These are phyloP conservation scores for Actinia equina DNA, from an alignment of 64 coral and sea anemone genomes.

Conservation along the genomic window DNA sequence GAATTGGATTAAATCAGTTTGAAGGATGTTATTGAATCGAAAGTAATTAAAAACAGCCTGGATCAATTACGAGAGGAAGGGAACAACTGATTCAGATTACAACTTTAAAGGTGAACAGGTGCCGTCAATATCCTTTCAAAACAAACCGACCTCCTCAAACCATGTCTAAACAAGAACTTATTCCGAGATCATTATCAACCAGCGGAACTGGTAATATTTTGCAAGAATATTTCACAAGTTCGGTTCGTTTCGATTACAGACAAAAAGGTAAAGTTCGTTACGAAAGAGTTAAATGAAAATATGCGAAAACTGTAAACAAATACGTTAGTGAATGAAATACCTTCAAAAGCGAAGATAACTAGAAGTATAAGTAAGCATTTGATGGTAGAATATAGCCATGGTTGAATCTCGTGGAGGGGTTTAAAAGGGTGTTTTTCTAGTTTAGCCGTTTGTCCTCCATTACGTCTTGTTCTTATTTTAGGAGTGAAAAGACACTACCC, in stretches of 20 bases:
- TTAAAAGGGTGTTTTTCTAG: neutral
- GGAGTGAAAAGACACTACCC: neutral
- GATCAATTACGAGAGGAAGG: neutral
- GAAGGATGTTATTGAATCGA: neutral
- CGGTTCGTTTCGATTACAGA: neutral
- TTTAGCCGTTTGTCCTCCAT: neutral
- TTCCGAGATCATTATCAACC: neutral
- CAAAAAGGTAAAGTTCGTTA: neutral
- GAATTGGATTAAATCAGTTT: too few species aligned
- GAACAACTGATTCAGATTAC: neutral
- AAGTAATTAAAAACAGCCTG: neutral
- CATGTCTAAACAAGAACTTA: neutral
- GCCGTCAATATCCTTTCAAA: neutral
- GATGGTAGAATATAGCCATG: conserved; percentile 12
- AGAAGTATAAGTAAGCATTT: conserved; percentile 5
- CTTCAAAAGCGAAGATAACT: conserved; percentile 17
- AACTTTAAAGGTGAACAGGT: neutral
- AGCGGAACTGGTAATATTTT: neutral
- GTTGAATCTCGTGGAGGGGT: neutral
- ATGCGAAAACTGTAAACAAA: conserved; percentile 6
- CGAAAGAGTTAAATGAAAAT: neutral
- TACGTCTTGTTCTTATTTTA: conserved; percentile 18
- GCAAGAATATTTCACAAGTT: neutral
- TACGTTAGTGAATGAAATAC: neutral
- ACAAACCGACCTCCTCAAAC: neutral